Percentiles rank a stretch among this genome's conserved stretches.
Evolutionary conservation across 2,888 invertebrate species (phyloP).

Genomic region (Magallana nippona): DNA sequence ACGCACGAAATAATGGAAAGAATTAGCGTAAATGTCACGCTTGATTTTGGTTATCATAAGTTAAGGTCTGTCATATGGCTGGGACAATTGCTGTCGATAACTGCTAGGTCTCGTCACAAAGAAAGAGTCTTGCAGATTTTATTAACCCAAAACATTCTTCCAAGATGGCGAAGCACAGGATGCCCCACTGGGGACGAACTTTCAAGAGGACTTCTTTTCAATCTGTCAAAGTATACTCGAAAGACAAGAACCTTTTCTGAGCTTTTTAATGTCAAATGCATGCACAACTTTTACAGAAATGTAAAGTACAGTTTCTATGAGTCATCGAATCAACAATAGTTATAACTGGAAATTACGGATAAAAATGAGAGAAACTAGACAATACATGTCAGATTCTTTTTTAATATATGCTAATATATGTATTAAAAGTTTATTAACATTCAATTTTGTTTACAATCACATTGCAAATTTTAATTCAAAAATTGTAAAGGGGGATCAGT

Average conservation of each 20-base stretch:
- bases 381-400: too few species aligned
- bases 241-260: neutral
- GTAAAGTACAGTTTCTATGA: too few species aligned
- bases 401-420: too few species aligned
- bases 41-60: conserved; percentile 36
- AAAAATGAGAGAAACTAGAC: too few species aligned
- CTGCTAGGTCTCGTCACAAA: conserved; percentile 19
- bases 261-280: too few species aligned
- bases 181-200: neutral
- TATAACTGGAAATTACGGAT: too few species aligned
- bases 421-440: too few species aligned
- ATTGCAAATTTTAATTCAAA: too few species aligned
- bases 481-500: too few species aligned
- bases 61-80: conserved; percentile 31
- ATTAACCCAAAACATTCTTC: conserved; percentile 11
- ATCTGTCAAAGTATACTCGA: neutral
- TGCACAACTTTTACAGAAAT: too few species aligned
- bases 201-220: neutral
- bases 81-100: conserved; percentile 20
- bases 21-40: conserved; percentile 39
- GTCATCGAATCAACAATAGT: too few species aligned
- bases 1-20: conserved; percentile 41
- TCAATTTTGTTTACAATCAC: too few species aligned
- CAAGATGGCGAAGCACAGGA: conserved; percentile 24
- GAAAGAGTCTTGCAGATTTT: conserved; percentile 16